Conservation (phyloP, 1,140 invertebrate genomes). For the Drosophila grimshawi region DNA sequence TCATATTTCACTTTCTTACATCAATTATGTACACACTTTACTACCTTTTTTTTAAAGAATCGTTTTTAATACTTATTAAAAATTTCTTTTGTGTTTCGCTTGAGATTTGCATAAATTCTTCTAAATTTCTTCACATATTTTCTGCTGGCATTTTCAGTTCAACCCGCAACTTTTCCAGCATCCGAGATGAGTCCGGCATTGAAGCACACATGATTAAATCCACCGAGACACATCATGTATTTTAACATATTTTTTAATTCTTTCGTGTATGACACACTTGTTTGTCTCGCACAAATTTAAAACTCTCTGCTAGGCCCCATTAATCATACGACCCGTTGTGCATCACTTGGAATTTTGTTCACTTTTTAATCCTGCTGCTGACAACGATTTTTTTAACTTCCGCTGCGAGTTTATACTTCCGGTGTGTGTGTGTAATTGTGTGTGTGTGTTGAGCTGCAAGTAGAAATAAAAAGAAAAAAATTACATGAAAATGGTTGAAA, state of each 20-base stretch:
- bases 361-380: conserved; percentile 5
- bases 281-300: not conserved
- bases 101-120: conserved; percentile 2
- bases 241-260: conserved; percentile 12
- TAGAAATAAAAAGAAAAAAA: not conserved
- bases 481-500: conserved; percentile 28
- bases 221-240: conserved; percentile 2
- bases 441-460: conserved; percentile 45
- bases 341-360: conserved; percentile 10
- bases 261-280: not conserved
- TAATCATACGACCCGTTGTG: conserved; percentile 24
- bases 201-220: conserved; percentile 5
- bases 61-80: not conserved
- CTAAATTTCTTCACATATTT: not conserved
- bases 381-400: conserved; percentile 25
- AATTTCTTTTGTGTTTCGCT: not conserved
- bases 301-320: conserved; percentile 16
- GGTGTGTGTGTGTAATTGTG: not conserved
- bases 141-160: not conserved
- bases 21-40: not conserved
- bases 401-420: conserved; percentile 35
- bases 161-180: conserved; percentile 32
- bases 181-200: conserved; percentile 26
- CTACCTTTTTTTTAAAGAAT: not conserved
- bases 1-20: not conserved